Base-by-base conservation (phyloP, 2,113 vertebrate genomes). In the Pimephales promelas region DNA sequence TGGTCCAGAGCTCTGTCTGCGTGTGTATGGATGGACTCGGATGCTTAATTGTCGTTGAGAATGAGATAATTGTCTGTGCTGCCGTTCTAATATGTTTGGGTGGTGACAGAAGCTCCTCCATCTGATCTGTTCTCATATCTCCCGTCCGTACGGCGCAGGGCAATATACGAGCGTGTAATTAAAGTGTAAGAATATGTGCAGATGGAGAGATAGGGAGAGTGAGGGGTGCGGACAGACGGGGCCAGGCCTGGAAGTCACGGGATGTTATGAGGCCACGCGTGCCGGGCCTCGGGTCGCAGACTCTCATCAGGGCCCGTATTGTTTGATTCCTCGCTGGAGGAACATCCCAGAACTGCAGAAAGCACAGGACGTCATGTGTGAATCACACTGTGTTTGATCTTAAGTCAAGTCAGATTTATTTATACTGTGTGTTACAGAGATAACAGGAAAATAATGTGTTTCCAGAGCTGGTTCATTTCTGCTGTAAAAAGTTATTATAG, bases 41-140 rank as follows among this genome's bases (percentile, higher is more conserved):
- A 89, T 85, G 83, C 90, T 94, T 93, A 94, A 93, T 94, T 92
- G 89, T 90, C 83, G 82, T 89, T 88, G 84, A 89, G 86, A 90
- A 84, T 90, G 86, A 90, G 89, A 93, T 92, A 91, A 92, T 90
- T 88, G 89, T 89, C 92, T 91, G 90, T 88, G 91, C 91, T 90
- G 89, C 88, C 85, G 85, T 70, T 86, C 89, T 93, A 94, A 95
- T 95, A 95, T 93, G 87, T 89, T 66, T 78, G 86, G 88, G 93
- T 89, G 94, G 89, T 94, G 94, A 95, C 92, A 94, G 94, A 93
- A 91, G 90, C 94, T 92, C 92, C 91, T 92, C 91, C 92, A 93
- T 95, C 91, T 93, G 93, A 94, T 95, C 94, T 93, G 87, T 89
- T 93, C 91, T 93, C 92, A 92, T 94, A 94, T 94, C 92, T 90